Base-by-base conservation (phyloP, 2,888 invertebrate species). In the Ephialtes manifestator region DNA sequence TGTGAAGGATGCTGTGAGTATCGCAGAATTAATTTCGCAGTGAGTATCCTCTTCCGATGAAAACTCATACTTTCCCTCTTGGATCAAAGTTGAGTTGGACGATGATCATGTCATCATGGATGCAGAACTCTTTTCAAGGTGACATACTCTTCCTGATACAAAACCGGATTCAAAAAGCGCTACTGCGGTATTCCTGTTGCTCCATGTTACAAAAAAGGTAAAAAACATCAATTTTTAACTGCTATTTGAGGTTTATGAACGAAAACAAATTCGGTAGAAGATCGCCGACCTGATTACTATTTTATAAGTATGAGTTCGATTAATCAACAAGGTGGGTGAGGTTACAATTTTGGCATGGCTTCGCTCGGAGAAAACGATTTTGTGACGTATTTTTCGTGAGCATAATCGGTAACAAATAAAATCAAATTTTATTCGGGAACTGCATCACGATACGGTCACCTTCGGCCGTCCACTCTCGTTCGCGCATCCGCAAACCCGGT, bases 1-100 rank as follows among this genome's bases (percentile, higher is more conserved):
- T 65, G 5, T 11, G 75, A 51, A 63, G 46, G 28, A 74, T 48
- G 28, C 46, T 60, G 75, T 39, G 15, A 43, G 35, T 35, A n/a
- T 28, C 13, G 18, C 7, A 58, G 1, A 5, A 48, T 68, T 15
- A 39, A 43, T 65, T 43, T 39, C 11, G 10, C 35, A 18, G 65
- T 18, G 20, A 35, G 18, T 2, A 63, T 39, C 65, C 11, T n/a
- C 65, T 11, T 43, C 4, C 10, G 11, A 63, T 39, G 39, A 20
- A 63, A 65, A 11, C 43, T 65, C 35, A 11, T 35, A 10, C 20
- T 20, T 20, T 20, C 10, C 20, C n/a, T 63, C 31, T 39, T 39
- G 39, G 11, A 43, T 63, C 13, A 63, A 63, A 28, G 31, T 63
- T 7, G n/a, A 13, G n/a, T 35, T 31, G 20, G 4, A 60, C 31